phyloP scores from a whole-genome alignment of 2,113 vertebrate species.

The Perca schrenkii region DNA sequence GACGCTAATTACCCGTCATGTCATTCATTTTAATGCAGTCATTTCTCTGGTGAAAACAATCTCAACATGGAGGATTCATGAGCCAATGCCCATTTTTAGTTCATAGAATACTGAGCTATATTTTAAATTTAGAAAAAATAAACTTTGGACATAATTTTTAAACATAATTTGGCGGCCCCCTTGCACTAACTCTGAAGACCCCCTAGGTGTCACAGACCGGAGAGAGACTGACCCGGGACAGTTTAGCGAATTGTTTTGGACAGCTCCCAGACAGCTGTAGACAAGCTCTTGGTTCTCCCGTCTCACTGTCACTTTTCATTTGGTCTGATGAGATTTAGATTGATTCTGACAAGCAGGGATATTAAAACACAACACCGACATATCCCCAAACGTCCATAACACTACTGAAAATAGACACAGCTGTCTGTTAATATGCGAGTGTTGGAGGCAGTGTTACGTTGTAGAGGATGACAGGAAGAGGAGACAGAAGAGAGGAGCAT shows the following conservation, averaged over 20 bases:
- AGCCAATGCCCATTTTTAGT: no score
- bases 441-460: background rate
- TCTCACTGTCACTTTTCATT: constrained; percentile 17
- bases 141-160: no score
- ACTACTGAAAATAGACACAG: constrained; percentile 8
- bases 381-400: constrained; percentile 22
- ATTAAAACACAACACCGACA: constrained; percentile 43
- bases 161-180: no score
- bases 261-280: constrained; percentile 38
- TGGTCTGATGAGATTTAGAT: constrained; percentile 16
- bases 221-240: constrained; percentile 22
- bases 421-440: background rate
- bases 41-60: no score
- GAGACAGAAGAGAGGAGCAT: background rate
- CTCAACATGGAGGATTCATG: no score
- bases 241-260: constrained; percentile 19
- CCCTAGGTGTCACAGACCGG: no score
- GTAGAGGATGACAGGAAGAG: background rate
- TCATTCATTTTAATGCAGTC: no score
- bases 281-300: constrained; percentile 12
- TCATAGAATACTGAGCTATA: no score
- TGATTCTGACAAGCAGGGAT: constrained; percentile 44
- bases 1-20: no score
- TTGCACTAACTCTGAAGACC: no score
- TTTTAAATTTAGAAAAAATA: no score